Evolutionary conservation across 2,888 invertebrate species (phyloP).

Genomic region (Cordylochernes scorpioides): DNA sequence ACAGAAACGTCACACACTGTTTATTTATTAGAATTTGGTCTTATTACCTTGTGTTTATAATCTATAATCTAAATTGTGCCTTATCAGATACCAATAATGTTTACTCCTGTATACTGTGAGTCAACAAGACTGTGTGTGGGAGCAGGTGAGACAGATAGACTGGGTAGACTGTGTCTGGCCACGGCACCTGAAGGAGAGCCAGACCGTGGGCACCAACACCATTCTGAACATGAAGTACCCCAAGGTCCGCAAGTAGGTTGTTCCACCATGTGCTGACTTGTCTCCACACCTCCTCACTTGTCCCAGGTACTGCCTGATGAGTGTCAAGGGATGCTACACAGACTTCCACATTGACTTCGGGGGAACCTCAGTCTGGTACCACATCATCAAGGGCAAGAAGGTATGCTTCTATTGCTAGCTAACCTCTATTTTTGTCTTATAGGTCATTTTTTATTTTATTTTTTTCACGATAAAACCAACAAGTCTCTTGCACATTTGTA

Average conservation of each 20-base stretch:
- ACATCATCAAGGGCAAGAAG: slow-evolving; percentile 58
- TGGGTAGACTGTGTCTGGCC: slow-evolving; percentile 98
- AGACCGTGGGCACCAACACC: slow-evolving; percentile 74
- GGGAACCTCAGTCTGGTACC: slow-evolving; percentile 96
- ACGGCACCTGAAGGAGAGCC: slow-evolving; percentile 58
- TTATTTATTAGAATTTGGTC: too few species aligned
- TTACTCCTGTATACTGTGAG: too few species aligned
- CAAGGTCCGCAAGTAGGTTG: slow-evolving; percentile 56
- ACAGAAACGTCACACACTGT: too few species aligned
- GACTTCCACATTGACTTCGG: slow-evolving; percentile 97
- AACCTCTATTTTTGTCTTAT: background rate
- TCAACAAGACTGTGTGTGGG: too few species aligned
- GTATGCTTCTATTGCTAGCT: too few species aligned
- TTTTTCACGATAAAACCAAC: background rate
- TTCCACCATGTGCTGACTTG: too few species aligned
- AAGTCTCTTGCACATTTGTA: too few species aligned
- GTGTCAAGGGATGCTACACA: slow-evolving; percentile 84
- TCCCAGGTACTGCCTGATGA: slow-evolving; percentile 55
- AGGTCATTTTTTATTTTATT: background rate
- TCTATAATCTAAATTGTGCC: too few species aligned
- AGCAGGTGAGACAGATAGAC: slow-evolving; percentile 50
- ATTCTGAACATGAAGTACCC: slow-evolving; percentile 93
- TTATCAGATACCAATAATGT: too few species aligned
- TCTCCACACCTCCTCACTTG: too few species aligned
- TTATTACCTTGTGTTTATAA: too few species aligned